A percentile compares a stretch with the other conserved stretches of the same genome.
phyloP scores from a whole-genome alignment of 2,113 vertebrate species.

The Cyphotilapia sp. region DNA sequence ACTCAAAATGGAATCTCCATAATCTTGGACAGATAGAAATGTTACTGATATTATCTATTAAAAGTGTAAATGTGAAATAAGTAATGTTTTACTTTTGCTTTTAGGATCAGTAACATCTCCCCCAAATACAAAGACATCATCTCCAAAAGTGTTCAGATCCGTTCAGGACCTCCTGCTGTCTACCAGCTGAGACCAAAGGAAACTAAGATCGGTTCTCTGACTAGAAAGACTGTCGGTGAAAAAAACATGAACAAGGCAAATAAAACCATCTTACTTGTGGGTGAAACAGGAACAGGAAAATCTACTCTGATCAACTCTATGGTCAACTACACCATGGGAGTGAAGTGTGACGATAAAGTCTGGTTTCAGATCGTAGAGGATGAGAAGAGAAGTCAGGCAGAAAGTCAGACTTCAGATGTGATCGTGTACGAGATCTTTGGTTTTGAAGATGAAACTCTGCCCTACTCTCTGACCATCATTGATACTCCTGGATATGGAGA shows the following conservation, averaged over 20 bases:
- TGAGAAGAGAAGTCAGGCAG: background rate
- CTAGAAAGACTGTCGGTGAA: background rate
- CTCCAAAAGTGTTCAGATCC: background rate
- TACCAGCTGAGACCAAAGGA: background rate
- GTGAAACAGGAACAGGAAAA: background rate
- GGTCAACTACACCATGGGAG: background rate
- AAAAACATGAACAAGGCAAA: background rate
- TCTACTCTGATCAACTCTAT: background rate
- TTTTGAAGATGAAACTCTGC: background rate
- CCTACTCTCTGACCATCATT: background rate
- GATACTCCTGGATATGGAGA: background rate
- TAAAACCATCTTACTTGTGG: background rate
- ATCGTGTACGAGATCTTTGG: background rate
- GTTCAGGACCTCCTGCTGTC: background rate
- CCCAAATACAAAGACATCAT: background rate
- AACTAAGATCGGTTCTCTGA: background rate
- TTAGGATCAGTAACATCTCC: background rate
- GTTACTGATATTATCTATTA: background rate
- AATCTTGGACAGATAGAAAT: background rate
- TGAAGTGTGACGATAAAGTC: background rate
- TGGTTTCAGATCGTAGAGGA: background rate
- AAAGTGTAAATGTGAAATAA: background rate
- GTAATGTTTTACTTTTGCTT: background rate
- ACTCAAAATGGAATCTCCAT: background rate
- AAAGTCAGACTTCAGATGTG: background rate